Evolutionary conservation across 2,797 vertebrate genomes (phyloP).

Genomic region (Capromys pilorides): DNA sequence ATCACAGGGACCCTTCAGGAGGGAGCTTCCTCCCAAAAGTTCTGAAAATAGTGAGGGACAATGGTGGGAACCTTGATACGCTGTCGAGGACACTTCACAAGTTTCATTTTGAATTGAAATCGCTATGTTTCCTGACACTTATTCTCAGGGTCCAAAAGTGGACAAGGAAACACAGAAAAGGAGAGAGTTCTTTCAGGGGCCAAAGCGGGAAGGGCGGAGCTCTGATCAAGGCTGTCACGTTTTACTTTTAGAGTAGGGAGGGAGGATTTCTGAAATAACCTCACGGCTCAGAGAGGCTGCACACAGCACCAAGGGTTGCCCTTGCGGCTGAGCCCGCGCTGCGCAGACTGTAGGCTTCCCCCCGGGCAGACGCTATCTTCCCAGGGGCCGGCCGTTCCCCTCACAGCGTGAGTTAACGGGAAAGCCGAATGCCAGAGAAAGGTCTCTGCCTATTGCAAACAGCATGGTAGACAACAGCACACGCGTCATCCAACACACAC

Average conservation of each 20-base stretch:
- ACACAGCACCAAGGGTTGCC: background rate
- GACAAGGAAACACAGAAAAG: conserved; percentile 20
- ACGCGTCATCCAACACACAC: background rate
- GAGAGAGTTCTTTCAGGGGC: background rate
- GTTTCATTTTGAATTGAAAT: background rate
- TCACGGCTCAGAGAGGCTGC: background rate
- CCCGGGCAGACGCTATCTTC: background rate
- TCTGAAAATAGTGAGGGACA: background rate
- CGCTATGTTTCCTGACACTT: background rate
- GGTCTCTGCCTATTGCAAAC: fast-evolving
- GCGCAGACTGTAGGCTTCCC: background rate
- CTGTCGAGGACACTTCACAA: conserved; percentile 36
- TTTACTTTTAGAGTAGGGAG: conserved; percentile 53
- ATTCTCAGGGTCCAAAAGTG: background rate
- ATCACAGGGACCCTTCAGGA: background rate
- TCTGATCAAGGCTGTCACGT: conserved; percentile 43
- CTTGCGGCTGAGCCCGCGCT: no score
- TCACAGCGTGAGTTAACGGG: background rate
- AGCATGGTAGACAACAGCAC: no score
- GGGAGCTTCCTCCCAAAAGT: background rate
- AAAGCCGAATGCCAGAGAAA: background rate
- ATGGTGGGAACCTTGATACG: background rate
- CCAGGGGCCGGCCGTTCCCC: background rate
- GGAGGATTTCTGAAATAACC: background rate
- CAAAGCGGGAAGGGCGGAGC: background rate